Base-by-base conservation (phyloP, 2,797 vertebrate species). In the Enteromius afrohamiltoni region DNA sequence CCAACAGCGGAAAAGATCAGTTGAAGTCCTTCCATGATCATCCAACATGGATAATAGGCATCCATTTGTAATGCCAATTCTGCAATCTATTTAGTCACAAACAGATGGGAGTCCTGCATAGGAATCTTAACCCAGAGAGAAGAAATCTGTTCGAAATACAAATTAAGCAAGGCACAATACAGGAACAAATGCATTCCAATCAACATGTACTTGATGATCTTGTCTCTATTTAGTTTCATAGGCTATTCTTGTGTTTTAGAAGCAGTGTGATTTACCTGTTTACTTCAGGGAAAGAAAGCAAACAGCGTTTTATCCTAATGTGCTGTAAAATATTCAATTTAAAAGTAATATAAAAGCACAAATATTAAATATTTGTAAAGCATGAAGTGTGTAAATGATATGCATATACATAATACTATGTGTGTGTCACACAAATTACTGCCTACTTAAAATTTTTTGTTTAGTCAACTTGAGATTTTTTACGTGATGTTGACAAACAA, bases 1-100 rank as follows among this genome's bases (percentile, higher is more conserved):
- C 86, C 85, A 91, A 77, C 64, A 42, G 86, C 83, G 68, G 77
- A 80, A 92, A 90, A 90, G 89, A 92, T 92, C 86, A 51, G 17
- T 82, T 29, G 55, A 78, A 83, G 84, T 78, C 87, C 82, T 84
- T 86, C 77, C 77, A 78, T 90, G 90, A 89, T 90, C 91, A 87
- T 67, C 37, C 65, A 67, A 79, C 64, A 71, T 29, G 87, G 82
- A 89, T 75, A 84, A 87, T 80, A 86, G 91, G 87, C 84, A 89
- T 86, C 85, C 88, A 82, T 77, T 86, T 80, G 82, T 86, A 82
- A 58, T 88, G 89, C 88, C 90, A 85, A 82, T 73, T 64, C 78
- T 60, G 58, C 65, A 82, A 85, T 80, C 80, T 77, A 45, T 69
- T 89, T 82, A 82, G 68, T 78, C 73, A 76, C 29, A 76, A 85